These are phyloP conservation scores for Dicerorhinus sumatrensis DNA, from an alignment of 2,113 vertebrate species.

Conservation along the genomic window DNA sequence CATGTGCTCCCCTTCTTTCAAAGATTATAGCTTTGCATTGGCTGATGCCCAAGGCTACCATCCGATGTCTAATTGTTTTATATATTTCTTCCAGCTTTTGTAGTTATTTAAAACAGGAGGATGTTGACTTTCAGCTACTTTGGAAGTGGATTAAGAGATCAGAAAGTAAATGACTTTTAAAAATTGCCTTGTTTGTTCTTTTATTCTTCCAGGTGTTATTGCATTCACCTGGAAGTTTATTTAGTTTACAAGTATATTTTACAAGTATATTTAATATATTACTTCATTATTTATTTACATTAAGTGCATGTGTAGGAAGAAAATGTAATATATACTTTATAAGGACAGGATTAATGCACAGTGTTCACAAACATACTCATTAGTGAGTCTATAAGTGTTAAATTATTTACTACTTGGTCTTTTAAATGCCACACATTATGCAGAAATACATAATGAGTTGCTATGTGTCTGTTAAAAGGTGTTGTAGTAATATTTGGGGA, in stretches of 20 bases:
- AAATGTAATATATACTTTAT: not conserved
- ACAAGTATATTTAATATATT: not conserved
- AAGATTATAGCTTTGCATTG: not conserved
- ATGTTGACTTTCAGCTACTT: not conserved
- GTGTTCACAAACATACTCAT: not conserved
- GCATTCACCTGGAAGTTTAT: no score
- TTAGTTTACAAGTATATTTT: no score
- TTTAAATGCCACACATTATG: not conserved
- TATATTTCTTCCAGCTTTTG: not conserved
- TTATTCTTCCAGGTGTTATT: not conserved
- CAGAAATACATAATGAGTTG: not conserved
- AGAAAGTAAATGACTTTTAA: not conserved
- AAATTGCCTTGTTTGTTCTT: not conserved
- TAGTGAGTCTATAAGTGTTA: not conserved
- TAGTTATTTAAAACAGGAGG: not conserved
- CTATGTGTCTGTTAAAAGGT: not conserved
- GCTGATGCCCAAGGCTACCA: not conserved
- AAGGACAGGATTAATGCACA: not conserved
- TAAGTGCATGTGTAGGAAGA: not conserved
- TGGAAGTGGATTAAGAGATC: not conserved
- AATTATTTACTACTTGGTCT: not conserved
- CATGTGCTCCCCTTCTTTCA: not conserved
- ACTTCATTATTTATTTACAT: not conserved
- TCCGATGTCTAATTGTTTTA: not conserved
- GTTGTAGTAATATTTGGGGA: not conserved